Evolutionary conservation across 2,888 invertebrate genomes (phyloP), one percentile per base, ranked within the genome.

Genomic region (Nephrotoma guestfalica): DNA sequence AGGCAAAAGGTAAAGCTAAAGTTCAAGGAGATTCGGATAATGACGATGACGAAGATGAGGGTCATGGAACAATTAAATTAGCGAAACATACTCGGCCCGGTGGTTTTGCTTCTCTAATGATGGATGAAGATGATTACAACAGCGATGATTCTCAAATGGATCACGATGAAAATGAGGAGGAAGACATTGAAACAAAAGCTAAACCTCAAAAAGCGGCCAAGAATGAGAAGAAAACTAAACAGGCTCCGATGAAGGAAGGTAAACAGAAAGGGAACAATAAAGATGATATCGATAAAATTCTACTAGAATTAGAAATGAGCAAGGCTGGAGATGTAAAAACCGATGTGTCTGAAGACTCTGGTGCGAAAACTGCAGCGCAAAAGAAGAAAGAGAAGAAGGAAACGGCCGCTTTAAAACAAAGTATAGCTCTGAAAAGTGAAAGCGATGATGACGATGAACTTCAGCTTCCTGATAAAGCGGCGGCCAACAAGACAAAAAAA

Each of bases 361-460:
- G 57, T 0, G 93, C 96, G 13, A 96, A 97, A 92, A 94, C 96
- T 13, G 96, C 96, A 4, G 96, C 97, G 1, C 96, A 97, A 90
- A 97, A 97, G 92, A 97, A 96, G 89, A 97, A 97, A 89, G 97
- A 97, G 89, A 97, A 97, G 89, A 97, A 96, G 89, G 96, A 97
- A 91, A n/a, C n/a, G n/a, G n/a, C n/a, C n/a, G n/a, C n/a, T n/a
- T n/a, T 88, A 90, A 91, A 88, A 86, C 88, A 11, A 90, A 93
- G 93, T 89, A 87, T 91, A 11, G 90, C 89, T 87, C 93, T 93
- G 89, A 92, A 92, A 87, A 93, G 92, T 89, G 89, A 88, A 83
- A 92, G 93, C 89, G 91, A 92, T 87, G 90, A 92, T 88, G 88
- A 89, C 87, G 91, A 93, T 88, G 91, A 93, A 88, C 92, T 93